phyloP scores from a whole-genome alignment of 2,113 vertebrate species.

The Meriones unguiculatus region DNA sequence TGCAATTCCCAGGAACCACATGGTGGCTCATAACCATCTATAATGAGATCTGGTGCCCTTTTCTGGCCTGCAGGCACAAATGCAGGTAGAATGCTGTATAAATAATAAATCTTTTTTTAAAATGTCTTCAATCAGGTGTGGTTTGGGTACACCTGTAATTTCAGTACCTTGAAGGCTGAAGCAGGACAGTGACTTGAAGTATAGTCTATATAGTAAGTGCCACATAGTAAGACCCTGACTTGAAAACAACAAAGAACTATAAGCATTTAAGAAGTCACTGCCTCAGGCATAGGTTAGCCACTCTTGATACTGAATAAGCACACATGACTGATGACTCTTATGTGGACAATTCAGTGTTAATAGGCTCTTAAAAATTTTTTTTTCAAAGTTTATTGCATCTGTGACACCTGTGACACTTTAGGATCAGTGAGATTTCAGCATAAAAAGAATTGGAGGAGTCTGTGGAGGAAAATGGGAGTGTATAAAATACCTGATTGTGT shows the following conservation, averaged over 20 bases:
- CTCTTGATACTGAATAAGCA: not conserved
- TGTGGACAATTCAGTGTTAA: not conserved
- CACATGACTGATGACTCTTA: not conserved
- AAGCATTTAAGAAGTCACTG: not conserved
- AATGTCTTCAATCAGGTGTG: not conserved
- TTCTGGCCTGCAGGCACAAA: too few species aligned
- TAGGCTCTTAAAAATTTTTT: not conserved
- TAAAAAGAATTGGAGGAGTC: constrained; percentile 2
- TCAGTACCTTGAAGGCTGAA: not conserved
- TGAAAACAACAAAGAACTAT: not conserved
- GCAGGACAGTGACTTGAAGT: not conserved
- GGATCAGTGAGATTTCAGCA: not conserved
- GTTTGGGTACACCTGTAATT: not conserved
- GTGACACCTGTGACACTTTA: not conserved
- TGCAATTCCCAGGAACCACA: too few species aligned
- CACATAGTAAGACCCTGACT: not conserved
- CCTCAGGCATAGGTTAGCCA: not conserved
- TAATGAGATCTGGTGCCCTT: too few species aligned
- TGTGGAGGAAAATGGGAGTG: not conserved
- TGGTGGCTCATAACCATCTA: too few species aligned
- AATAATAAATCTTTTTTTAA: too few species aligned
- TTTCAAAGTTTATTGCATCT: not conserved
- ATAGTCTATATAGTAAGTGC: not conserved
- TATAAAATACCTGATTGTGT: not conserved
- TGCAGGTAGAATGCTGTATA: too few species aligned